Conservation (phyloP, 1,140 invertebrate genomes). For the Drosophila equinoxialis region DNA sequence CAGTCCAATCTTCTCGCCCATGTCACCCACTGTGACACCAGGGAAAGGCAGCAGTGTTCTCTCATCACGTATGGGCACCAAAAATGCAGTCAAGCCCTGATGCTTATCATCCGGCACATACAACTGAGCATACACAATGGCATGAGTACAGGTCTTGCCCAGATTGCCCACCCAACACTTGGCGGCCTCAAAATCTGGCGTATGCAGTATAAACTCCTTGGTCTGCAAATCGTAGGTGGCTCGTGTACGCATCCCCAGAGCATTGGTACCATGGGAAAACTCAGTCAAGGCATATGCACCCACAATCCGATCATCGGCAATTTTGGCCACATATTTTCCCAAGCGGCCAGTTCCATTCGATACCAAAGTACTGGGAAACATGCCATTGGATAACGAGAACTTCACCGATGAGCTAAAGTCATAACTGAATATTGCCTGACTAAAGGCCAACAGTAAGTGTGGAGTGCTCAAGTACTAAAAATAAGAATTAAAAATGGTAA, state of each 20-base stretch:
- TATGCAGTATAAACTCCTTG: slow-evolving; percentile 91
- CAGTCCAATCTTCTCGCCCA: slow-evolving; percentile 92
- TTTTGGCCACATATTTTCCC: slow-evolving; percentile 85
- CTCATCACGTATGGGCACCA: slow-evolving; percentile 90
- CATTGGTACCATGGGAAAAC: slow-evolving; percentile 94
- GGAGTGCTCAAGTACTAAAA: slow-evolving; percentile 83
- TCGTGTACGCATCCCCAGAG: slow-evolving; percentile 91
- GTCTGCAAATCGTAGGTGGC: slow-evolving; percentile 90
- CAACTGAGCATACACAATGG: slow-evolving; percentile 93
- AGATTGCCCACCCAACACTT: slow-evolving; percentile 90
- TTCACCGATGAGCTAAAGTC: slow-evolving; percentile 89
- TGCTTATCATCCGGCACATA: slow-evolving; percentile 89
- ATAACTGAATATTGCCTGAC: slow-evolving; percentile 87
- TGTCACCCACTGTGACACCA: slow-evolving; percentile 91
- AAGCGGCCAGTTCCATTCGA: slow-evolving; percentile 86
- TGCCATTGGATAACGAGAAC: slow-evolving; percentile 85
- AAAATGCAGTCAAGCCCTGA: slow-evolving; percentile 92
- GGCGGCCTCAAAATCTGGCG: slow-evolving; percentile 92
- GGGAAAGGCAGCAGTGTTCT: slow-evolving; percentile 88
- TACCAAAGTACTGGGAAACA: slow-evolving; percentile 85
- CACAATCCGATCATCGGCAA: slow-evolving; percentile 84
- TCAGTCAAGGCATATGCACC: slow-evolving; percentile 94
- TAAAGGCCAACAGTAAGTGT: slow-evolving; percentile 83
- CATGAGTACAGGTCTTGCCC: slow-evolving; percentile 93
- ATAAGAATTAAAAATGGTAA: slow-evolving; percentile 63